These are phyloP conservation scores for Smittia sp. DNA, from an alignment of 2,888 invertebrate genomes.

Conservation along the genomic window DNA sequence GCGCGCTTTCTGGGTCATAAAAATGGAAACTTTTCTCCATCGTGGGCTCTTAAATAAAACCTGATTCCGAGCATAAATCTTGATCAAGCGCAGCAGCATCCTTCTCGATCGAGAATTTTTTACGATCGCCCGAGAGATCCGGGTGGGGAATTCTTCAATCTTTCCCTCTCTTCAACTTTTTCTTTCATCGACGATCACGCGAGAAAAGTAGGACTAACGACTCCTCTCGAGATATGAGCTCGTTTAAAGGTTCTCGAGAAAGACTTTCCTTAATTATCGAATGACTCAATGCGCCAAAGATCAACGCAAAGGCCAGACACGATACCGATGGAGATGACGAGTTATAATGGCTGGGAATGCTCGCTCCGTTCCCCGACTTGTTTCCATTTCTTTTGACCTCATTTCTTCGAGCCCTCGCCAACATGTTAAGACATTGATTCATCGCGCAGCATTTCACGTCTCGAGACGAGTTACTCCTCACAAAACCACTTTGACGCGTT, in stretches of 20 bases:
- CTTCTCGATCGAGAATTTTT: neutral
- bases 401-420: neutral
- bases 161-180: constrained; percentile 6
- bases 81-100: neutral
- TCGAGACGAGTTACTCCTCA: neutral
- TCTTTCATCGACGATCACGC: neutral
- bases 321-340: neutral
- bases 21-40: constrained; percentile 1
- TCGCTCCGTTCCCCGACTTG: neutral
- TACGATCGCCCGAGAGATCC: constrained; percentile 3
- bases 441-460: neutral
- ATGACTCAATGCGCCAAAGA: constrained; percentile 24
- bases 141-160: neutral
- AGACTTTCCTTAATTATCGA: constrained; percentile 12
- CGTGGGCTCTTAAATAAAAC: neutral
- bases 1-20: constrained; percentile 8
- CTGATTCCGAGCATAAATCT: neutral
- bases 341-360: constrained; percentile 7
- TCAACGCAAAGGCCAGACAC: constrained; percentile 8
- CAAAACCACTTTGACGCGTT: too few species aligned
- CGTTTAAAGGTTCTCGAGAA: constrained; percentile 24
- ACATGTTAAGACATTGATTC: neutral
- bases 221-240: neutral
- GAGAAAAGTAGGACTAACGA: constrained; percentile 25
- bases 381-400: constrained; percentile 38